Percentiles rank a stretch among this genome's conserved stretches.
Conservation (phyloP, 2,888 invertebrate genomes). For the Chironomus tentans region DNA sequence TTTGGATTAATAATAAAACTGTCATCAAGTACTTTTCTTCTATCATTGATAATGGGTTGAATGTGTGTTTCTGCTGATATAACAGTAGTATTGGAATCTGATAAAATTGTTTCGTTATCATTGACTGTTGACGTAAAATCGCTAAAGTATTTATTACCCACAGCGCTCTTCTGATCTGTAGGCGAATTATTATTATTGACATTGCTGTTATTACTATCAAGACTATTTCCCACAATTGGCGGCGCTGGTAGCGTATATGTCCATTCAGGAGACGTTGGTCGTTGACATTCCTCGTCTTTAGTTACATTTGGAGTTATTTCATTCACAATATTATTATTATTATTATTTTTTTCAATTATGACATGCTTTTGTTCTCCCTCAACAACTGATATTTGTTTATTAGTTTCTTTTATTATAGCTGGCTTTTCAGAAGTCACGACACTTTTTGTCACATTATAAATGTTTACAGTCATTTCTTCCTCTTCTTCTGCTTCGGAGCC, state of each 20-base stretch:
- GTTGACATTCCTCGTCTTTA: constrained; percentile 10
- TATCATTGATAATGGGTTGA: constrained; percentile 12
- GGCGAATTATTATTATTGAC: not conserved
- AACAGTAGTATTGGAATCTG: constrained; percentile 23
- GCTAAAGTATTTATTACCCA: not conserved
- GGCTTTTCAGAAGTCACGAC: constrained; percentile 13
- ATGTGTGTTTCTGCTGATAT: constrained; percentile 22
- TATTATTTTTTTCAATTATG: not conserved
- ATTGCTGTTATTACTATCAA: not conserved
- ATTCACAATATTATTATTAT: not conserved
- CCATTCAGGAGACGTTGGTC: constrained; percentile 30
- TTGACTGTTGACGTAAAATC: constrained; percentile 27
- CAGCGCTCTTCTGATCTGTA: not conserved
- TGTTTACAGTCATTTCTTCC: constrained; percentile 24
- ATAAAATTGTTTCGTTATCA: constrained; percentile 24
- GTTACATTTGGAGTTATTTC: not conserved
- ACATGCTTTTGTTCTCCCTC: not conserved
- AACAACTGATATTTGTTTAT: not conserved
- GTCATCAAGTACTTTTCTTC: constrained; percentile 3
- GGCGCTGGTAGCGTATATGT: constrained; percentile 30
- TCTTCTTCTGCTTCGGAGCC: not conserved
- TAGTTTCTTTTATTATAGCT: not conserved
- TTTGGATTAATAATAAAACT: not conserved
- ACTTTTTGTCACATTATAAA: constrained; percentile 21
- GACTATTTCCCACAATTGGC: constrained; percentile 26